A percentile compares a stretch with the other conserved stretches of the same genome.
Evolutionary conservation across 30 jellyfish, hydroid and myxozoan genomes (phyloP).

Genomic region (Hydractinia echinata): DNA sequence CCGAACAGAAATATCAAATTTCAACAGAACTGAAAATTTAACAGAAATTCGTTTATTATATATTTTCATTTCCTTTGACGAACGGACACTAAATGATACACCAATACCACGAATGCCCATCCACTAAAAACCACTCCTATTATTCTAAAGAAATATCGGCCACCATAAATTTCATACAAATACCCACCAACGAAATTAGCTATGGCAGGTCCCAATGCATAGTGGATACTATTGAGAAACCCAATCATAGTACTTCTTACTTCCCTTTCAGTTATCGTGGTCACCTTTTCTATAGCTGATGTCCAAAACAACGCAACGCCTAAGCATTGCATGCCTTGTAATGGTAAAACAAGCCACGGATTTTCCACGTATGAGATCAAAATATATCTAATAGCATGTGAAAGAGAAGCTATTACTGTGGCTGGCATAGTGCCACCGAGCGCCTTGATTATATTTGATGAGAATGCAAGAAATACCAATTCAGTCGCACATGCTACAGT

Average conservation of each 20-base stretch:
- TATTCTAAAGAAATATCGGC: slow-evolving; percentile 31
- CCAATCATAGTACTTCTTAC: slow-evolving; percentile 53
- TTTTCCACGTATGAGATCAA: slow-evolving; percentile 45
- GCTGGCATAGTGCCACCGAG: slow-evolving; percentile 52
- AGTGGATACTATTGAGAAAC: slow-evolving; percentile 48
- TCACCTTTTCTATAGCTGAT: slow-evolving; percentile 53
- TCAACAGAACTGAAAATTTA: too few relatives aligned
- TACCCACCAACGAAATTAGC: slow-evolving; percentile 54
- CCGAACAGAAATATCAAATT: too few relatives aligned
- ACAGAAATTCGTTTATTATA: too few relatives aligned
- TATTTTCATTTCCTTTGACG: too few relatives aligned
- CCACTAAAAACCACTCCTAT: too few relatives aligned
- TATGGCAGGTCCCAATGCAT: slow-evolving; percentile 48
- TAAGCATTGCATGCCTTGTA: slow-evolving; percentile 62
- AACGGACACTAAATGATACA: too few relatives aligned
- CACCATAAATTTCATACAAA: slow-evolving; percentile 57
- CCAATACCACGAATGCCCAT: too few relatives aligned
- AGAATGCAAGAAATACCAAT: slow-evolving; percentile 55
- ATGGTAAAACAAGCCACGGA: slow-evolving; percentile 58
- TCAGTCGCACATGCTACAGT: slow-evolving; percentile 65
- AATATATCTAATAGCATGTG: slow-evolving; percentile 43
- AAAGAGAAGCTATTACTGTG: slow-evolving; percentile 23
- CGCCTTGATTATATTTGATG: slow-evolving; percentile 26
- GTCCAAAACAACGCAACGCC: slow-evolving; percentile 75
- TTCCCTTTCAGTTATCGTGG: slow-evolving; percentile 39